Percentiles rank a stretch among this genome's conserved stretches.
phyloP scores from a whole-genome alignment of 2,113 vertebrate species.

The Polyodon spathula region DNA sequence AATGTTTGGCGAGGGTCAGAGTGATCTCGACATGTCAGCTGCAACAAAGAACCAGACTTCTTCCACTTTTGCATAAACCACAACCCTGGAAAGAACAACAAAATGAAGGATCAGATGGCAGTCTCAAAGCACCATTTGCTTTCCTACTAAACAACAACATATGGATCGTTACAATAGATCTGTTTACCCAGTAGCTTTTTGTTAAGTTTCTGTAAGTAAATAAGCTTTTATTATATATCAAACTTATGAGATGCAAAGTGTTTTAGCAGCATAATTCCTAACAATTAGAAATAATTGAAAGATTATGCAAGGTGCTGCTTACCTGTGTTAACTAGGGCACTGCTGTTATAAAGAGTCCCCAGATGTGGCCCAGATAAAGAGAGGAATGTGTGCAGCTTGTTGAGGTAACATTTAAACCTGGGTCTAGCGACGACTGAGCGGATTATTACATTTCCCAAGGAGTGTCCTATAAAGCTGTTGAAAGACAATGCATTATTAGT shows the following conservation, averaged over 20 bases:
- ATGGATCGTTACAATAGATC: no score
- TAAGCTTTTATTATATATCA: no score
- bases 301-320: constrained; percentile 13
- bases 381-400: constrained; percentile 88
- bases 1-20: constrained; percentile 95
- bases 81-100: constrained; percentile 58
- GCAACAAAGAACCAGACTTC: constrained; percentile 90
- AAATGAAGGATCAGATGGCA: not conserved
- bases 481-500: constrained; percentile 24
- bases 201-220: no score
- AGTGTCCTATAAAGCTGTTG: constrained; percentile 93
- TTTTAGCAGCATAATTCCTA: no score
- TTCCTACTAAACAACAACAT: no score
- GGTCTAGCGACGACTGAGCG: constrained; percentile 91
- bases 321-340: constrained; percentile 96
- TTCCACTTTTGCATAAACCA: constrained; percentile 99
- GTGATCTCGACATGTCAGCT: constrained; percentile 91
- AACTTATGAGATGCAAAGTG: no score
- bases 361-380: constrained; percentile 95
- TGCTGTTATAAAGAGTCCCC: constrained; percentile 96
- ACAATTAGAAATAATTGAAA: no score
- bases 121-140: no score
- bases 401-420: constrained; percentile 92
- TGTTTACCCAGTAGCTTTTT: no score
- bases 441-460: constrained; percentile 93